These are phyloP conservation scores for Junonia oenone DNA, from an alignment of 2,888 invertebrate species.

Conservation along the genomic window DNA sequence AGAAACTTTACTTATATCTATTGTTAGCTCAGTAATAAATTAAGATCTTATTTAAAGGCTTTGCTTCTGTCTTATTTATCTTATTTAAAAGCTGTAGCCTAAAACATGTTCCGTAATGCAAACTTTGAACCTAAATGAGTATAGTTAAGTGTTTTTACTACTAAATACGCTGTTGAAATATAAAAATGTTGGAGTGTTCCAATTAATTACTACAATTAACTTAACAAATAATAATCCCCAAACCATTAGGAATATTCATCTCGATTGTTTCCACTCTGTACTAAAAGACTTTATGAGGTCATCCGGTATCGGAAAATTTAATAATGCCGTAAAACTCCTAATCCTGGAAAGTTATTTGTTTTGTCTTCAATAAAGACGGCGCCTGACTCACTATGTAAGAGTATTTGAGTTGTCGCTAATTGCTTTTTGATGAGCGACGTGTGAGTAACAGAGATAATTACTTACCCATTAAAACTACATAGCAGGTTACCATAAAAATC, in stretches of 20 bases:
- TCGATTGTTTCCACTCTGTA: background rate
- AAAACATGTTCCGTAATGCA: no score
- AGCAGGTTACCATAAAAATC: constrained; percentile 24
- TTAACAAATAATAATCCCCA: background rate
- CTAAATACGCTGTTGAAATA: background rate
- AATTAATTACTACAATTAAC: background rate
- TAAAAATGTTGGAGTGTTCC: background rate
- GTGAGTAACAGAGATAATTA: constrained; percentile 49
- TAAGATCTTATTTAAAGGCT: no score
- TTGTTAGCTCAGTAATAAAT: no score
- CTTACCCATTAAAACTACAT: constrained; percentile 42
- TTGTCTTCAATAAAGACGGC: constrained; percentile 25
- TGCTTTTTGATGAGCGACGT: constrained; percentile 64
- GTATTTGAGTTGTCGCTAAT: constrained; percentile 54
- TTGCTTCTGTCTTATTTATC: no score
- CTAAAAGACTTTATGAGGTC: background rate
- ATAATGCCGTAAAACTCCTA: background rate
- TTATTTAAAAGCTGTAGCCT: no score
- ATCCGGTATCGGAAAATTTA: constrained; percentile 1
- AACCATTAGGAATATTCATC: background rate
- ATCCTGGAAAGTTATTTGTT: constrained; percentile 10
- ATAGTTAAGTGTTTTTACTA: no score
- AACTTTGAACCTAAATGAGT: no score
- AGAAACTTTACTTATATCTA: no score
- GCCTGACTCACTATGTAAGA: constrained; percentile 33